These are phyloP conservation scores for Epinotia demarniana DNA, from an alignment of 2,888 invertebrate genomes.

Conservation along the genomic window DNA sequence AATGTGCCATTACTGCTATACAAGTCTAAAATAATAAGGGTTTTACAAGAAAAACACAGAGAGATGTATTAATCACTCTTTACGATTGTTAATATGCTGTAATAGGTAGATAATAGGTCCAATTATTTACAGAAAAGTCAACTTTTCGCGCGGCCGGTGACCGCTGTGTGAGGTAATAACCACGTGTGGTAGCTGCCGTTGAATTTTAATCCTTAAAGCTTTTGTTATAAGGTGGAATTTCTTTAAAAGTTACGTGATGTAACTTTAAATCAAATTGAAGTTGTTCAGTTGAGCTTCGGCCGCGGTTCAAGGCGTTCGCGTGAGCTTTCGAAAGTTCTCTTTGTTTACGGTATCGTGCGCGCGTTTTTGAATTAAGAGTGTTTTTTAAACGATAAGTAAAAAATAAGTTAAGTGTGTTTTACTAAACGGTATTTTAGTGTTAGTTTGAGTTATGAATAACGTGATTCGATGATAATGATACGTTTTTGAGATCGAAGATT, in stretches of 20 bases:
- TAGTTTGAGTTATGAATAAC: not conserved
- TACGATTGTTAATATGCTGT: slow-evolving; percentile 6
- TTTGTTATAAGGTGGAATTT: not conserved
- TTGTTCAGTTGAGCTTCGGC: slow-evolving; percentile 40
- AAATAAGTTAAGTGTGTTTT: not conserved
- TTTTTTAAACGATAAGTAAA: not conserved
- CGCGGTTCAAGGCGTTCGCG: slow-evolving; percentile 27
- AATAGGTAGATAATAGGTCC: not conserved
- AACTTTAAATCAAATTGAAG: slow-evolving; percentile 34
- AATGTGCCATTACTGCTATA: slow-evolving; percentile 9
- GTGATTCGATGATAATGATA: not conserved
- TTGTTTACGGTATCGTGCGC: slow-evolving; percentile 15
- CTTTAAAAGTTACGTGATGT: slow-evolving; percentile 8
- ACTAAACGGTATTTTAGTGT: slow-evolving; percentile 5
- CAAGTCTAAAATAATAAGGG: slow-evolving; percentile 17
- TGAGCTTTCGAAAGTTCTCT: slow-evolving; percentile 19
- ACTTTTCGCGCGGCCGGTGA: slow-evolving; percentile 51
- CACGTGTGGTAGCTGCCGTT: slow-evolving; percentile 20
- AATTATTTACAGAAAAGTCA: slow-evolving; percentile 30
- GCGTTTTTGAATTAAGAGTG: slow-evolving; percentile 6
- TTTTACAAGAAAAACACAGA: not conserved
- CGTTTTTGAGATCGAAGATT: not conserved
- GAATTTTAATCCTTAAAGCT: not conserved
- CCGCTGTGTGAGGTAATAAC: slow-evolving; percentile 50
- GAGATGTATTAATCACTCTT: slow-evolving; percentile 12